phyloP scores from a whole-genome alignment of 64 coral and sea anemone genomes.

The Platygyra sinensis region DNA sequence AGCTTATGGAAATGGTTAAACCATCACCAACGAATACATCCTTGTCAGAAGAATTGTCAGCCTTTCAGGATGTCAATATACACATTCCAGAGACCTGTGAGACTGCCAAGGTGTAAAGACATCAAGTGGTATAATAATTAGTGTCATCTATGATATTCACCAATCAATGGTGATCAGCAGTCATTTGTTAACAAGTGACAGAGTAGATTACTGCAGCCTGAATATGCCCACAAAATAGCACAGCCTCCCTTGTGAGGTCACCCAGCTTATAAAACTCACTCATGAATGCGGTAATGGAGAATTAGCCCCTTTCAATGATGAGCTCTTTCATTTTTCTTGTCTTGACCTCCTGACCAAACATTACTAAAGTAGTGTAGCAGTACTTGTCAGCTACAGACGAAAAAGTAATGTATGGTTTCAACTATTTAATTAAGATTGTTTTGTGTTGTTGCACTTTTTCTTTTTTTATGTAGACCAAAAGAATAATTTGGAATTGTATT shows the following conservation, averaged over 20 bases:
- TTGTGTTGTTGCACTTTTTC: background rate
- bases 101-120: background rate
- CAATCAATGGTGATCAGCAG: background rate
- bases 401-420: background rate
- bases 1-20: slow-evolving; percentile 76
- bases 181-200: no score
- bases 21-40: slow-evolving; percentile 34
- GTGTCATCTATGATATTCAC: background rate
- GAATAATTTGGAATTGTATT: background rate
- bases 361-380: no score
- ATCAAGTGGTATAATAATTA: background rate
- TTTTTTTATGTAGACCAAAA: background rate
- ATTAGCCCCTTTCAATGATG: no score
- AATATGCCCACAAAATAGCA: no score
- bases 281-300: no score
- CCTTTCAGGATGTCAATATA: slow-evolving; percentile 23
- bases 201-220: no score
- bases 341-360: no score
- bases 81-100: slow-evolving; percentile 17
- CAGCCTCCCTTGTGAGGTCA: no score
- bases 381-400: background rate
- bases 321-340: no score
- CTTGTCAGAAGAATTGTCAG: slow-evolving; percentile 17
- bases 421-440: background rate
- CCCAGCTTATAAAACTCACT: no score